Conservation (phyloP, 2,113 vertebrate species). For the Hemichromis elongatus region DNA sequence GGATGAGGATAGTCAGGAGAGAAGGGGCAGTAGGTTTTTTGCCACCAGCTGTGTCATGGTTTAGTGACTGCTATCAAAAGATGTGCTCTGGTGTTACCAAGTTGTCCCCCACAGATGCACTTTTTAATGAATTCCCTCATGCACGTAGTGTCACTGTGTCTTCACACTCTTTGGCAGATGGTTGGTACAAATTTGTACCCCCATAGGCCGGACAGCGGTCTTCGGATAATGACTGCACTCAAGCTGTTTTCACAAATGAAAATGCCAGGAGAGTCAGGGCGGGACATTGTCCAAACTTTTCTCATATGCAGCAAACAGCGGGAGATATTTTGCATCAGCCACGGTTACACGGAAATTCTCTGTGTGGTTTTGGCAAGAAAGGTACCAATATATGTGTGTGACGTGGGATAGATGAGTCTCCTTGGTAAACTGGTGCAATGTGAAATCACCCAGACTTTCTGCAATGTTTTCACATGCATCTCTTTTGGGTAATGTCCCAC, state of each 20-base stretch:
- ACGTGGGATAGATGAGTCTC: not conserved
- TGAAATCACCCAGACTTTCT: not conserved
- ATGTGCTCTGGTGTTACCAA: not conserved
- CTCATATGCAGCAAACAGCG: not conserved
- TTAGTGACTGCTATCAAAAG: constrained; percentile 50
- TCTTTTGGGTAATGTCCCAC: not conserved
- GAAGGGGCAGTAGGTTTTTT: constrained; percentile 16
- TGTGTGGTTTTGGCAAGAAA: not conserved
- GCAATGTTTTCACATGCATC: not conserved
- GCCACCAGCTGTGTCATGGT: constrained; percentile 60
- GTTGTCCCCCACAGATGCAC: not conserved
- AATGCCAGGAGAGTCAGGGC: not conserved
- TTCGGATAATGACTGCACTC: not conserved
- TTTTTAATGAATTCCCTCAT: constrained; percentile 11
- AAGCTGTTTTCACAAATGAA: not conserved
- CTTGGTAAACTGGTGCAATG: not conserved
- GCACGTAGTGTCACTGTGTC: not conserved
- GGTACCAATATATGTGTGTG: not conserved
- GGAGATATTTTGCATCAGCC: not conserved
- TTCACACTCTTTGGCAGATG: constrained; percentile 32
- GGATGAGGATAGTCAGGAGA: not conserved
- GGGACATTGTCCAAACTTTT: not conserved
- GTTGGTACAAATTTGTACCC: constrained; percentile 30
- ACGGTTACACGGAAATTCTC: not conserved
- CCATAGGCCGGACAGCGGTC: not conserved